Evolutionary conservation across 2,113 vertebrate species (phyloP).

Genomic region (Phaethornis superciliosus): DNA sequence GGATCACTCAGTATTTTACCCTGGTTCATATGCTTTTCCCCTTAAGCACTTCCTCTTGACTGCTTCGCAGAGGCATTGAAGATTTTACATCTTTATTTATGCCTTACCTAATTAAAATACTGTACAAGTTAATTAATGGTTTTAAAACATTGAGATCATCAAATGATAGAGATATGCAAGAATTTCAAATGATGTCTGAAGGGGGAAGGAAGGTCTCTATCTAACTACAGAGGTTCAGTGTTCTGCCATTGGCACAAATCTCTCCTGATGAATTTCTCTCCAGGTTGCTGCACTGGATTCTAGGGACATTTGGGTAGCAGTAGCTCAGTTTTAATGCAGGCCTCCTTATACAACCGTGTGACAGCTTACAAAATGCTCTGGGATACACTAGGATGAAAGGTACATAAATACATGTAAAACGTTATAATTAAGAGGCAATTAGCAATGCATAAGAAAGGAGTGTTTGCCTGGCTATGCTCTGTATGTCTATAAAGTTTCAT

Average conservation of each 20-base stretch:
- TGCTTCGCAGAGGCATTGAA: neutral
- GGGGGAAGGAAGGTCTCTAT: slow-evolving; percentile 5
- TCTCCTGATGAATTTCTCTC: neutral
- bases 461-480: slow-evolving; percentile 5
- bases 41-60: slow-evolving; percentile 40
- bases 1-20: neutral
- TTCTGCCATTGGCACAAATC: slow-evolving; percentile 29
- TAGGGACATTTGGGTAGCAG: neutral
- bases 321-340: neutral
- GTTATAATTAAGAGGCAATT: slow-evolving; percentile 36
- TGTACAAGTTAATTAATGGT: slow-evolving; percentile 19
- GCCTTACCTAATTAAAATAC: slow-evolving; percentile 22
- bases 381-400: slow-evolving; percentile 58
- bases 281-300: slow-evolving; percentile 26
- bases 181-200: slow-evolving; percentile 55
- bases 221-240: neutral
- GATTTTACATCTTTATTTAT: slow-evolving; percentile 58
- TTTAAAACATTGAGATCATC: slow-evolving; percentile 37
- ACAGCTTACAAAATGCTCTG: slow-evolving; percentile 54
- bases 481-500: neutral
- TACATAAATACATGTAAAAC: slow-evolving; percentile 40
- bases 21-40: neutral
- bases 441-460: slow-evolving; percentile 33
- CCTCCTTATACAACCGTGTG: slow-evolving; percentile 3
- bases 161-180: slow-evolving; percentile 53